phyloP scores from a whole-genome alignment of 2,888 invertebrate species.

The Drosophila peninsularis region DNA sequence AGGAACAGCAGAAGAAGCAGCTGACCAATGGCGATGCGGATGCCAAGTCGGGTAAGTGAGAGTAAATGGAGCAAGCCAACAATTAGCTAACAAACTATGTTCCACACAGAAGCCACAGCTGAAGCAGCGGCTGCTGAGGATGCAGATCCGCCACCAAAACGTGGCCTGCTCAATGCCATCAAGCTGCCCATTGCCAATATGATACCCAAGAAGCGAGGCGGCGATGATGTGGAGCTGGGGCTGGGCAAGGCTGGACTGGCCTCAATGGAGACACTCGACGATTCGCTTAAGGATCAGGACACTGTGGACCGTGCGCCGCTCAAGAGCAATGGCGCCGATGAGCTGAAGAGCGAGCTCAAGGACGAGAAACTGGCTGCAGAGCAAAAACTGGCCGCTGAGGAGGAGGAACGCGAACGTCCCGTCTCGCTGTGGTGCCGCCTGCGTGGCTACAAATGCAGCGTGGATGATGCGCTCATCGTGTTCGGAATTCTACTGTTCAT shows the following conservation, averaged over 20 bases:
- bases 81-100: background rate
- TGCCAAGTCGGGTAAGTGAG: conserved; percentile 82
- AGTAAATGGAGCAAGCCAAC: background rate
- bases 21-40: conserved; percentile 81
- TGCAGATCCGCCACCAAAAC: conserved; percentile 83
- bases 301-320: conserved; percentile 85
- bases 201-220: conserved; percentile 86
- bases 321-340: conserved; percentile 87
- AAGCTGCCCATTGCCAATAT: conserved; percentile 88
- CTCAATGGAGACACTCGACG: conserved; percentile 93
- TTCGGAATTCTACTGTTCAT: conserved; percentile 87
- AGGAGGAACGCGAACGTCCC: conserved; percentile 65
- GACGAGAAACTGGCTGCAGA: conserved; percentile 82
- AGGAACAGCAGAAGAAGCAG: conserved; percentile 79
- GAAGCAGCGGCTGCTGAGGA: conserved; percentile 72
- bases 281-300: conserved; percentile 88
- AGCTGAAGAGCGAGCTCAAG: conserved; percentile 89
- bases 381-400: conserved; percentile 81
- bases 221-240: conserved; percentile 86
- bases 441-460: conserved; percentile 88
- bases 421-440: conserved; percentile 87
- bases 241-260: conserved; percentile 89
- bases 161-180: conserved; percentile 87
- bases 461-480: conserved; percentile 87
- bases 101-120: conserved; percentile 76